Conservation (phyloP, 2,888 invertebrate species). For the Scaptomyza reducta region DNA sequence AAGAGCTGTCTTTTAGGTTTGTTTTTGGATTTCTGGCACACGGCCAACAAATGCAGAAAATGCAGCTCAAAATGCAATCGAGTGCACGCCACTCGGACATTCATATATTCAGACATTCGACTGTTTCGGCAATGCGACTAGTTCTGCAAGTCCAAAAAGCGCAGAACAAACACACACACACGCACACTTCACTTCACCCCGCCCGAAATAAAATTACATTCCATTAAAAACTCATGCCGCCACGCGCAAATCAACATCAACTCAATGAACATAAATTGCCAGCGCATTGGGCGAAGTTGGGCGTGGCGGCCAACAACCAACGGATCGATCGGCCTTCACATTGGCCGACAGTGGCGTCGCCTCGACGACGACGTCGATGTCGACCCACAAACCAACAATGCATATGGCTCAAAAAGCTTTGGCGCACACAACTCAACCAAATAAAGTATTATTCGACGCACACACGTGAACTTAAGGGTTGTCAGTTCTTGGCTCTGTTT, state of each 20-base stretch:
- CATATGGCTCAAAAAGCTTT: slow-evolving; percentile 55
- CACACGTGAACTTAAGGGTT: slow-evolving; percentile 4
- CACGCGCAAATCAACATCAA: slow-evolving; percentile 73
- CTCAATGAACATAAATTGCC: slow-evolving; percentile 76
- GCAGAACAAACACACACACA: not conserved
- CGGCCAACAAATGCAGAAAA: slow-evolving; percentile 52
- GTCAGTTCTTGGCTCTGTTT: slow-evolving; percentile 36
- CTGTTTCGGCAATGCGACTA: slow-evolving; percentile 4
- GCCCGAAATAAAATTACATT: slow-evolving; percentile 63
- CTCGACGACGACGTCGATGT: slow-evolving; percentile 26
- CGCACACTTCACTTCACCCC: slow-evolving; percentile 3
- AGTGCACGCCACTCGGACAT: slow-evolving; percentile 47
- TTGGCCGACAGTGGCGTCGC: slow-evolving; percentile 62
- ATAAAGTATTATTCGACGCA: not conserved
- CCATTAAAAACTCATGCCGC: slow-evolving; percentile 74
- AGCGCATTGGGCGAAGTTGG: slow-evolving; percentile 30
- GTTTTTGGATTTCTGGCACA: slow-evolving; percentile 56
- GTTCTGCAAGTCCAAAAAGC: slow-evolving; percentile 37
- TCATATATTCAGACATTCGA: slow-evolving; percentile 10
- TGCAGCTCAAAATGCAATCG: slow-evolving; percentile 65
- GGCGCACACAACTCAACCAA: slow-evolving; percentile 2
- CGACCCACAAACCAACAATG: slow-evolving; percentile 29
- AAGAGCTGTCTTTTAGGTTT: slow-evolving; percentile 51
- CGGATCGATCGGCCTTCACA: slow-evolving; percentile 75
- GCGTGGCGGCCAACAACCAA: slow-evolving; percentile 17